phyloP scores from a whole-genome alignment of 1,140 invertebrate genomes.

The Belonocnema kinseyi region DNA sequence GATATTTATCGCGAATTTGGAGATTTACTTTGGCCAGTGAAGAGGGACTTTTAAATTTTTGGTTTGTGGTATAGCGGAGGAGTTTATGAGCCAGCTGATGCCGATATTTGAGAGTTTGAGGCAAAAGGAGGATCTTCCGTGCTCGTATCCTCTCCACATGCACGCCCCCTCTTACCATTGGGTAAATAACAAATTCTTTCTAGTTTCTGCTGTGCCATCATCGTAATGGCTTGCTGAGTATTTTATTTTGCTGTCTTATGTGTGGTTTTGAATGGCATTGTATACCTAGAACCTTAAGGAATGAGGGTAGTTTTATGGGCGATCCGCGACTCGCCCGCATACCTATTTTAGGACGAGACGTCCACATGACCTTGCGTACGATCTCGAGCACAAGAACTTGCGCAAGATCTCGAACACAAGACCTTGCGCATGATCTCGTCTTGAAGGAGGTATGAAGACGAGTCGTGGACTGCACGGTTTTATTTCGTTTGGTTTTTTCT shows the following conservation, averaged over 20 bases:
- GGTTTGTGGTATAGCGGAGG: conserved; percentile 84
- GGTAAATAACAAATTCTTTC: conserved; percentile 77
- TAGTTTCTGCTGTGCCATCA: conserved; percentile 40
- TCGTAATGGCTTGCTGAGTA: conserved; percentile 24
- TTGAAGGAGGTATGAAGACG: no score
- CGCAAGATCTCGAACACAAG: no score
- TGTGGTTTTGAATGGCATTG: conserved; percentile 2
- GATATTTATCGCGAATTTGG: background rate
- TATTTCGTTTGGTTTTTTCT: no score
- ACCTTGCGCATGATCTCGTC: no score
- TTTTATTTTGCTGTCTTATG: conserved; percentile 29
- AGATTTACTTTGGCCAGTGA: background rate
- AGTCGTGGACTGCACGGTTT: no score
- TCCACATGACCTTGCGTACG: no score
- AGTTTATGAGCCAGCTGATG: conserved; percentile 94
- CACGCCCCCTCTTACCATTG: conserved; percentile 81
- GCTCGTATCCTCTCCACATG: conserved; percentile 91
- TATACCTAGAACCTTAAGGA: background rate
- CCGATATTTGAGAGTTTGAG: conserved; percentile 94
- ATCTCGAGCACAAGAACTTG: no score
- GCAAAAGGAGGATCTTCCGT: conserved; percentile 90
- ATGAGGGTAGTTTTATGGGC: background rate
- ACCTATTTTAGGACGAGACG: no score
- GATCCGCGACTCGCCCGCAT: background rate
- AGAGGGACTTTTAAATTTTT: conserved; percentile 65